phyloP scores from a whole-genome alignment of 2,888 invertebrate species.

The Digitonthophagus gazella region DNA sequence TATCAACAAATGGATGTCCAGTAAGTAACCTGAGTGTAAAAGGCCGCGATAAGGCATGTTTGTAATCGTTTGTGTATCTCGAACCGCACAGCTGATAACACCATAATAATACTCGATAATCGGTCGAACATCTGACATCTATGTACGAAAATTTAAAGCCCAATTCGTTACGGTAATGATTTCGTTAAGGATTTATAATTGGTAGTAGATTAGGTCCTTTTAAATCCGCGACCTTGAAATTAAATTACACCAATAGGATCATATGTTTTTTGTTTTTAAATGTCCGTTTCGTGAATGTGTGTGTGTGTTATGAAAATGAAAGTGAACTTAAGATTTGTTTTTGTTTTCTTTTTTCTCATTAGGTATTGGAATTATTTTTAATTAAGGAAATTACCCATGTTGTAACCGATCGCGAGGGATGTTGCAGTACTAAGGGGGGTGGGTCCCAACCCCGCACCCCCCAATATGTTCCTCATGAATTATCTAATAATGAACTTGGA shows the following conservation, averaged over 20 bases:
- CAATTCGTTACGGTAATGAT: background rate
- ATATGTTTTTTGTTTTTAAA: constrained; percentile 24
- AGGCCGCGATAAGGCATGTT: background rate
- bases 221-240: constrained; percentile 33
- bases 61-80: background rate
- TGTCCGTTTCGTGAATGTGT: too few relatives aligned
- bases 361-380: constrained; percentile 64
- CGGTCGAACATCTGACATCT: constrained; percentile 25
- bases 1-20: constrained; percentile 10
- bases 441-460: constrained; percentile 34
- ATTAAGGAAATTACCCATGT: constrained; percentile 61
- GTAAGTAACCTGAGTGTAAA: background rate
- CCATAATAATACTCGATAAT: background rate
- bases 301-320: too few relatives aligned
- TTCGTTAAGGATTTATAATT: background rate
- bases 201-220: too few relatives aligned
- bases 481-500: constrained; percentile 24
- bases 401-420: constrained; percentile 52
- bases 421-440: constrained; percentile 37
- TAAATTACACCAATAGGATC: constrained; percentile 21
- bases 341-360: constrained; percentile 36
- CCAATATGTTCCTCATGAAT: constrained; percentile 31
- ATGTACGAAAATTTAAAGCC: constrained; percentile 24
- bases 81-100: background rate
- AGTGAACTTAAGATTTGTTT: too few relatives aligned